These are phyloP conservation scores for Eriocheir sinensis DNA, from an alignment of 1,140 invertebrate genomes.

Conservation along the genomic window DNA sequence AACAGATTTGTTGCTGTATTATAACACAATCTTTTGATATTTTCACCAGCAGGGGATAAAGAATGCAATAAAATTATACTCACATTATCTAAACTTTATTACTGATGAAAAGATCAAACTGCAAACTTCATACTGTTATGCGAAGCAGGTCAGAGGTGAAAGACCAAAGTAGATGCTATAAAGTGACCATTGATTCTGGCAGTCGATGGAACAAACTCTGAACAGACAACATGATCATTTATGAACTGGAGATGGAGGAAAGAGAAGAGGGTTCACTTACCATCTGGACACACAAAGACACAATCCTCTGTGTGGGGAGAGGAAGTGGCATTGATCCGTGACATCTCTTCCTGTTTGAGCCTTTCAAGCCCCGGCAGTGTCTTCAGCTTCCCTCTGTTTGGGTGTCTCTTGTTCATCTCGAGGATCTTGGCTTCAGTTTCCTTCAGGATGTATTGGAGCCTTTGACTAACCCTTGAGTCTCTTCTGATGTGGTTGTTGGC, in stretches of 20 bases:
- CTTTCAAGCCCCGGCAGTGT: neutral
- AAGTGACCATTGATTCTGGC: no score
- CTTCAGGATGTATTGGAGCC: neutral
- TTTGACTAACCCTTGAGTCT: neutral
- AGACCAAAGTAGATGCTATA: no score
- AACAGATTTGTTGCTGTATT: no score
- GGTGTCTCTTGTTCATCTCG: neutral
- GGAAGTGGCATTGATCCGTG: neutral
- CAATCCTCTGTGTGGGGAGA: neutral
- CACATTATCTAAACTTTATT: no score
- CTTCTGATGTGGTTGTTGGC: neutral
- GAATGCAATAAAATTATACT: no score
- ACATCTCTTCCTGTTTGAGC: neutral
- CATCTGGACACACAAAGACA: neutral
- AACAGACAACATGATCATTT: no score
- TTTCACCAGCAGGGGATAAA: no score
- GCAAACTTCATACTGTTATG: no score
- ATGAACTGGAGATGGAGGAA: neutral
- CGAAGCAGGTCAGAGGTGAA: no score
- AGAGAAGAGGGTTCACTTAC: neutral
- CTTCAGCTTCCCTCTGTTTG: neutral
- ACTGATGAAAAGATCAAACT: no score
- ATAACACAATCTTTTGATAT: no score
- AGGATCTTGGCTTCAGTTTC: neutral
- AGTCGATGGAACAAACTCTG: no score